A percentile compares a stretch with the other conserved stretches of the same genome.
Evolutionary conservation across 2,888 invertebrate species (phyloP).

Genomic region (Lycaena phlaeas): DNA sequence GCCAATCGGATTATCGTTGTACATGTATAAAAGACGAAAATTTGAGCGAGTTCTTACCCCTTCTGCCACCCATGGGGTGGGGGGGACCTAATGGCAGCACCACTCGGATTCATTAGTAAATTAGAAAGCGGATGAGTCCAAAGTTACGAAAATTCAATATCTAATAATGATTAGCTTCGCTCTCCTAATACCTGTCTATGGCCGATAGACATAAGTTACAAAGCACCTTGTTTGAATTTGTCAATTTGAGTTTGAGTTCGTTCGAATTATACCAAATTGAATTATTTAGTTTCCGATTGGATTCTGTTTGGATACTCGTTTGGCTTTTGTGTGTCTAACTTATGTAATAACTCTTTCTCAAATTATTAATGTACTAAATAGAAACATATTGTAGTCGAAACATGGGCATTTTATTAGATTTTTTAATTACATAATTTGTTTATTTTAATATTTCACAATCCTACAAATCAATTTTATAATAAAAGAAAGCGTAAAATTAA

Average conservation of each 20-base stretch:
- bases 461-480: too few relatives aligned
- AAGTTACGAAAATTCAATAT: constrained; percentile 74
- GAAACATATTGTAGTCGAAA: too few relatives aligned
- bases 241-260: constrained; percentile 58
- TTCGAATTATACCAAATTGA: constrained; percentile 47
- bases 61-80: constrained; percentile 29
- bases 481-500: too few relatives aligned
- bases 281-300: constrained; percentile 69
- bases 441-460: too few relatives aligned
- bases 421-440: too few relatives aligned
- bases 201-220: constrained; percentile 33
- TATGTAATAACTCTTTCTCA: constrained; percentile 21
- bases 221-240: constrained; percentile 49
- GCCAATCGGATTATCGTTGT: constrained; percentile 70
- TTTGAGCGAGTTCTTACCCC: constrained; percentile 63
- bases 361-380: neutral
- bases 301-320: constrained; percentile 45
- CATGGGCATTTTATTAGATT: too few relatives aligned
- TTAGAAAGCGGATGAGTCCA: constrained; percentile 73
- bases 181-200: constrained; percentile 58
- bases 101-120: constrained; percentile 74
- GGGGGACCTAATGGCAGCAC: constrained; percentile 60
- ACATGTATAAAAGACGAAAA: constrained; percentile 72
- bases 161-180: constrained; percentile 66
- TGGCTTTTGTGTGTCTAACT: constrained; percentile 48